Conservation (phyloP, 2,113 vertebrate species). For the Cochlearius cochlearius region DNA sequence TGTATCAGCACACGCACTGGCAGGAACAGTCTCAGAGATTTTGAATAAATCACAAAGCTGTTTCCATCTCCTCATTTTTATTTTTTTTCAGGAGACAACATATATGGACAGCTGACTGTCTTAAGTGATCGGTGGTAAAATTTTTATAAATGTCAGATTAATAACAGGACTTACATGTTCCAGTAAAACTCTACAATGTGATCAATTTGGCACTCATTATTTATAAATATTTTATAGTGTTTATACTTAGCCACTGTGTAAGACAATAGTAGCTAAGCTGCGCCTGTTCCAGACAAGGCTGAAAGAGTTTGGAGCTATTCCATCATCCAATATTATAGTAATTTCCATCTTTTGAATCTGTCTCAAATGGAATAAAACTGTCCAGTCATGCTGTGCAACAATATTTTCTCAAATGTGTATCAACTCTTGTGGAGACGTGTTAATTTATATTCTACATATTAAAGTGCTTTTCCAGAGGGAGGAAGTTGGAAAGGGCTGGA, state of each 20-base stretch:
- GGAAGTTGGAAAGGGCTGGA: neutral
- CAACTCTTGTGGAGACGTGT: neutral
- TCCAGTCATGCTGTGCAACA: conserved; percentile 1
- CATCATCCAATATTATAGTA: conserved; percentile 19
- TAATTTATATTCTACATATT: conserved; percentile 31
- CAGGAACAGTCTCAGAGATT: conserved; percentile 4
- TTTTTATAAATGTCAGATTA: neutral
- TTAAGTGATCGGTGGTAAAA: neutral
- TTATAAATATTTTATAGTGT: conserved; percentile 42
- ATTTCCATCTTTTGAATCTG: neutral
- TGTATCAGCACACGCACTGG: conserved; percentile 22
- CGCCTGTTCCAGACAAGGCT: conserved; percentile 22
- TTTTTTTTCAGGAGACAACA: neutral
- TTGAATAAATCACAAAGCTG: conserved; percentile 30
- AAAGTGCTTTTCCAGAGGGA: conserved; percentile 38
- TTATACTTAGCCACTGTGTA: conserved; percentile 1
- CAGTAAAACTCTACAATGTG: neutral
- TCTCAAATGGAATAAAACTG: conserved; percentile 11
- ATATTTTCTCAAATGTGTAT: conserved; percentile 33
- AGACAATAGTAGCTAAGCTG: neutral
- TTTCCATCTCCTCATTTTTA: neutral
- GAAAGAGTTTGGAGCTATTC: conserved; percentile 42
- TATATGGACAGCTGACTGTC: neutral
- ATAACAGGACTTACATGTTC: neutral
- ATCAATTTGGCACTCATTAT: neutral